Evolutionary conservation across 2,797 vertebrate species (phyloP), one percentile per base, ranked within the genome.

Genomic region (Xyrichtys novacula): DNA sequence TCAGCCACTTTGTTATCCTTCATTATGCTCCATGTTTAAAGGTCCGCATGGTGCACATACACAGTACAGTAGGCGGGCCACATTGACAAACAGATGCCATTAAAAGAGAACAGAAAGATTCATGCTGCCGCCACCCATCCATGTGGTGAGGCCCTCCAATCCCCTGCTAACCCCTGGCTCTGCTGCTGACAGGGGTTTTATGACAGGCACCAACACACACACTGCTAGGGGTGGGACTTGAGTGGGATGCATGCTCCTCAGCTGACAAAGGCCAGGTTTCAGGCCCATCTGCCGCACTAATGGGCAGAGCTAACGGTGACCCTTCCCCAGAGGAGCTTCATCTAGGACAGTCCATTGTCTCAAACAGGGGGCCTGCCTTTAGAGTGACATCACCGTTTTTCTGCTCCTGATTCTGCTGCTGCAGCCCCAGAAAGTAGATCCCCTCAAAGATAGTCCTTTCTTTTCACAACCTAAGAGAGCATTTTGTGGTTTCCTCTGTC

Each of bases 311-410:
- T 57, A 74, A 85, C 77, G 66, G 75, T 89, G 90, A 90, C 92
- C 90, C 80, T 85, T 91, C 87, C 88, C 83, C 88, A 76, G 67
- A 10, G 70, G 71, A 85, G 75, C 67, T 78, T 79, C 86, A 81
- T 75, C 59, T 49, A 80, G 89, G 90, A 89, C 81, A 78, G 89
- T 82, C 89, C 86, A 93, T 93, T 94, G 93, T 94, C 88, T 93
- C 61, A 44, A 66, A 60, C 71, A 64, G 82, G 84, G 75, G 61
- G 77, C 60, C 84, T 80, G 78, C 73, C 82, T 83, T 82, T 59
- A 74, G 38, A 76, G 78, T 91, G 89, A 91, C 91, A 90, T 90
- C 88, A 90, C 75, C 77, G 39, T 40, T 23, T n/a, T 68, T 38
- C 29, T 63, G 68, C 65, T 76, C 48, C 81, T 68, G 47, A n/a